Evolutionary conservation across 2,113 vertebrate species (phyloP).

Genomic region (Oenanthe oenanthe): DNA sequence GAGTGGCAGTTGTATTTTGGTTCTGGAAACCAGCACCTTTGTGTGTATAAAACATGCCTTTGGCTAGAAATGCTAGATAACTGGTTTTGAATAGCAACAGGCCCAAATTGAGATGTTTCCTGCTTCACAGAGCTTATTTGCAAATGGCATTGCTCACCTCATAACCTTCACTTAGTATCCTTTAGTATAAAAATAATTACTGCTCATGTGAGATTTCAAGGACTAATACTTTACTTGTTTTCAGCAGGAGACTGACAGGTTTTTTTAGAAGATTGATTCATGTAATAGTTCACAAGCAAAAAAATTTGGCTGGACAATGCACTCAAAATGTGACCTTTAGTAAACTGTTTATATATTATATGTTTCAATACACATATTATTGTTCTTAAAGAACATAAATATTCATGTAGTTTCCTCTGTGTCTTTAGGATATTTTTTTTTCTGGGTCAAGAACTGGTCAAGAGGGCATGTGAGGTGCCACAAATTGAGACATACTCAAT

Average conservation of each 20-base stretch:
- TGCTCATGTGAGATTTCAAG: background rate
- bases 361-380: background rate
- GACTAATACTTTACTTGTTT: background rate
- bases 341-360: background rate
- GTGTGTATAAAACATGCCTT: background rate
- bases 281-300: background rate
- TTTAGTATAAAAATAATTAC: conserved; percentile 32
- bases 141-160: background rate
- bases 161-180: background rate
- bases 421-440: background rate
- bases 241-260: background rate
- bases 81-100: background rate
- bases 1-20: background rate
- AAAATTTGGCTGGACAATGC: background rate
- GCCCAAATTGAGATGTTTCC: background rate
- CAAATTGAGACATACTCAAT: background rate
- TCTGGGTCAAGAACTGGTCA: background rate
- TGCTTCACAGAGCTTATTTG: conserved; percentile 3
- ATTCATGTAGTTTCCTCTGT: background rate
- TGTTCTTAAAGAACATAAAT: background rate
- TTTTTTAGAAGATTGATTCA: background rate
- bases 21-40: background rate
- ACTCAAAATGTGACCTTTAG: background rate
- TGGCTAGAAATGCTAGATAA: background rate
- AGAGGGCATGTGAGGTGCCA: background rate